Base-by-base conservation (phyloP, 2,113 vertebrate genomes). In the Xiphophorus hellerii region DNA sequence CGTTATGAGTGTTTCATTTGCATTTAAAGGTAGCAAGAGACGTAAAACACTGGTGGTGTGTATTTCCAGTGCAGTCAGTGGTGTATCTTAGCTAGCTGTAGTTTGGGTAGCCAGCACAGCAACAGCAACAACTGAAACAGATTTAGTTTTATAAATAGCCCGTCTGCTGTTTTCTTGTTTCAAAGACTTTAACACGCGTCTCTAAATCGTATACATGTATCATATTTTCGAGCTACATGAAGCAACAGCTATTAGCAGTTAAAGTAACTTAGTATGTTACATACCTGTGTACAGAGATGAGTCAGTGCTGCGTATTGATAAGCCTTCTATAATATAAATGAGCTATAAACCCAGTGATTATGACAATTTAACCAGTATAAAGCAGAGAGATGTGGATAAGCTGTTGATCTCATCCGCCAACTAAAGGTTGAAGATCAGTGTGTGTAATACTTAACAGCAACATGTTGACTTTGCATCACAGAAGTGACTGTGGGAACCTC, bases 1-100 rank as follows among this genome's bases (percentile, higher is more conserved):
- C n/a, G 17, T 1, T 37, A 2, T 12, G 2, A 13, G 3, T 31
- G 0, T 28, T 29, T 31, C 1, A 0, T 58, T 1, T 37, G 64
- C 7, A 33, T 39, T 37, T 17, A 6, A 4, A 5, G 25, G 8
- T 1, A 35, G 7, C 17, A 14, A 11, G 30, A 25, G 12, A 60
- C 11, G 37, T 54, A 1, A 66, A 48, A 28, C 7, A 35, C 0
- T n/a, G 11, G n/a, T n/a, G 25, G 15, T 66, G 25, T 64, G 6
- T 11, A 25, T 10, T 64, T 14, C 8, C n/a, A n/a, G 33, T 30
- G 33, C 22, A 73, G 14, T 3, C 20, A 4, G 27, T 25, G 42
- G 48, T 33, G 35, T 3, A 0, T 58, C 25, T 69, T 73, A 85
- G 71, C 77, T 64, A 62, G 66, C 76, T 73, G 17, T 1, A 76